Conservation (phyloP, 1,140 invertebrate genomes). For the Archivesica marissinica region DNA sequence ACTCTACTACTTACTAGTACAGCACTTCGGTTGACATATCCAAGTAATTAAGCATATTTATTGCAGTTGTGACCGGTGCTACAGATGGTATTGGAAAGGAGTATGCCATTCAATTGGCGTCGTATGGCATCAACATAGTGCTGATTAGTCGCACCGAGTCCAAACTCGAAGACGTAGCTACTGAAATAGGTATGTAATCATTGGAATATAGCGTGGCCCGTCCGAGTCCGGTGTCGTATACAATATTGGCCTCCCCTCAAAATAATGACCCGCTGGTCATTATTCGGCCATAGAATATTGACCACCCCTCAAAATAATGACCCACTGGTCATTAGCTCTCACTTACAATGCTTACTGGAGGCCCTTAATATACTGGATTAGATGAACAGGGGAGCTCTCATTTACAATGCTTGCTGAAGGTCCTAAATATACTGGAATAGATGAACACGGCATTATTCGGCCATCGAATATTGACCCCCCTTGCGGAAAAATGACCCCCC, state of each 20-base stretch:
- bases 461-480: too few relatives aligned
- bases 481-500: too few relatives aligned
- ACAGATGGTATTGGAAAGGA: slow-evolving; percentile 97
- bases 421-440: neutral
- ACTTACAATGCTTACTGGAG: neutral
- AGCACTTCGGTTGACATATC: too few relatives aligned
- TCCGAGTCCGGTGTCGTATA: slow-evolving; percentile 83
- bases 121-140: slow-evolving; percentile 92
- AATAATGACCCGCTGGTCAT: too few relatives aligned
- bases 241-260: too few relatives aligned
- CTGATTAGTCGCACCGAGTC: slow-evolving; percentile 93
- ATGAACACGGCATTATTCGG: too few relatives aligned
- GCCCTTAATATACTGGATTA: neutral
- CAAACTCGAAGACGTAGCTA: slow-evolving; percentile 92
- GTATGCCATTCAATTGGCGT: slow-evolving; percentile 92
- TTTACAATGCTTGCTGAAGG: neutral
- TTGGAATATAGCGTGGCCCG: neutral
- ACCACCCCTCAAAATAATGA: too few relatives aligned
- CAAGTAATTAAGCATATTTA: too few relatives aligned
- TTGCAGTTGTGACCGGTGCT: slow-evolving; percentile 93
- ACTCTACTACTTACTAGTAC: too few relatives aligned
- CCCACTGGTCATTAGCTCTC: too few relatives aligned
- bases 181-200: slow-evolving; percentile 89
- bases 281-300: too few relatives aligned
- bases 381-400: neutral